A percentile compares a stretch with the other conserved stretches of the same genome.
Evolutionary conservation across 2,888 invertebrate species (phyloP).

Genomic region (Lucinisca nassula): DNA sequence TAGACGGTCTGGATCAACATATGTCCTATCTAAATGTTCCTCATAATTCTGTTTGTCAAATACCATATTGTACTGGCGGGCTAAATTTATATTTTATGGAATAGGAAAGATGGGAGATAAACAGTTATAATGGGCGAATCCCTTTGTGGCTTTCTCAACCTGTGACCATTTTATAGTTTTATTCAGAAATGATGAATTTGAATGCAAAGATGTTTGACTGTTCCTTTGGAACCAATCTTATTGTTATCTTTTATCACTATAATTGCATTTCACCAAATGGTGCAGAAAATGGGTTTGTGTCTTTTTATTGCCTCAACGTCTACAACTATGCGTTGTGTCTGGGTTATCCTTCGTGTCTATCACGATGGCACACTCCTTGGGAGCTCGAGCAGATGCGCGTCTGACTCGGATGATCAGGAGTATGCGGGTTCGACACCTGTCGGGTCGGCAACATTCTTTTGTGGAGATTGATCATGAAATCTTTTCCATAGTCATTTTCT

Average conservation of each 20-base stretch:
- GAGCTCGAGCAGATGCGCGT: too few relatives aligned
- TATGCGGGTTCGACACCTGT: too few relatives aligned
- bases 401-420: too few relatives aligned
- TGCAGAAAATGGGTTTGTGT: not conserved
- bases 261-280: not conserved
- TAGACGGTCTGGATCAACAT: not conserved
- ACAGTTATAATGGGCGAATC: not conserved
- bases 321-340: too few relatives aligned
- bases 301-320: slow-evolving; percentile 1
- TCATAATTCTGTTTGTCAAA: not conserved
- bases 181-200: not conserved
- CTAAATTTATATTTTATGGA: not conserved
- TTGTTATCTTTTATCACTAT: not conserved
- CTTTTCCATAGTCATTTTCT: too few relatives aligned
- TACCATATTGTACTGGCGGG: not conserved
- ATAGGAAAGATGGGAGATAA: not conserved
- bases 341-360: too few relatives aligned
- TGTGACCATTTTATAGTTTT: not conserved
- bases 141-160: not conserved
- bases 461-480: too few relatives aligned
- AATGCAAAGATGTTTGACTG: not conserved
- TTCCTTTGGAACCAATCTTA: not conserved
- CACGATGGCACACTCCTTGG: too few relatives aligned
- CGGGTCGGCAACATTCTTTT: too few relatives aligned
- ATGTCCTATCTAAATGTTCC: not conserved